These are phyloP conservation scores for Nemoura dubitans DNA, from an alignment of 2,888 invertebrate species.

Conservation along the genomic window DNA sequence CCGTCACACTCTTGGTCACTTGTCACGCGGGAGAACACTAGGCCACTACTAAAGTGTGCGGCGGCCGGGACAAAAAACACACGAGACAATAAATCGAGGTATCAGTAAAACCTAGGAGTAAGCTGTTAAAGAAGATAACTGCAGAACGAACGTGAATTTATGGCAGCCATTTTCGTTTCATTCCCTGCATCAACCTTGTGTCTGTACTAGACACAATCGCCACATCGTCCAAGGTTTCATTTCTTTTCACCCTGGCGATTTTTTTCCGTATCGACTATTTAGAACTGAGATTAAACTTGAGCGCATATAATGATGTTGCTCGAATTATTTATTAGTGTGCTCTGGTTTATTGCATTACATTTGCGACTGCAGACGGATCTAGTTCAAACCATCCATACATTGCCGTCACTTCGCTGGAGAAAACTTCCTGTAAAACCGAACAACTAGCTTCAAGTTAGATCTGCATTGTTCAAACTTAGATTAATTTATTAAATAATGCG, in stretches of 20 bases:
- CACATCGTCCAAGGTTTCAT: background rate
- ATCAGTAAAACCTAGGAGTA: conserved; percentile 8
- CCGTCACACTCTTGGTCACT: conserved; percentile 1
- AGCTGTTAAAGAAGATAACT: conserved; percentile 1
- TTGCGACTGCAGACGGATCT: background rate
- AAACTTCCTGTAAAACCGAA: background rate
- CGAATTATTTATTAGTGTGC: background rate
- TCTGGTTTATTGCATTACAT: background rate
- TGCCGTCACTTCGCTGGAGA: background rate
- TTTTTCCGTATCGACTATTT: background rate
- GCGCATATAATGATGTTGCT: background rate
- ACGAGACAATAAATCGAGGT: conserved; percentile 19
- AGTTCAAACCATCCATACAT: conserved; percentile 7
- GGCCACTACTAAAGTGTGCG: conserved; percentile 20
- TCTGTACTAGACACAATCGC: background rate
- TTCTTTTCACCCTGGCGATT: background rate
- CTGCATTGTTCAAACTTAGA: background rate
- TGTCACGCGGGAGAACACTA: conserved; percentile 3
- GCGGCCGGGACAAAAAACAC: background rate
- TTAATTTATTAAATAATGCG: background rate
- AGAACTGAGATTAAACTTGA: background rate
- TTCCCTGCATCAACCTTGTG: background rate
- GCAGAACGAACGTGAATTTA: conserved; percentile 14
- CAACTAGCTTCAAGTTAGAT: background rate
- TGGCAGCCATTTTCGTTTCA: background rate